These are phyloP conservation scores for Rhinogobio ventralis DNA, from an alignment of 2,797 vertebrate species.

Conservation along the genomic window DNA sequence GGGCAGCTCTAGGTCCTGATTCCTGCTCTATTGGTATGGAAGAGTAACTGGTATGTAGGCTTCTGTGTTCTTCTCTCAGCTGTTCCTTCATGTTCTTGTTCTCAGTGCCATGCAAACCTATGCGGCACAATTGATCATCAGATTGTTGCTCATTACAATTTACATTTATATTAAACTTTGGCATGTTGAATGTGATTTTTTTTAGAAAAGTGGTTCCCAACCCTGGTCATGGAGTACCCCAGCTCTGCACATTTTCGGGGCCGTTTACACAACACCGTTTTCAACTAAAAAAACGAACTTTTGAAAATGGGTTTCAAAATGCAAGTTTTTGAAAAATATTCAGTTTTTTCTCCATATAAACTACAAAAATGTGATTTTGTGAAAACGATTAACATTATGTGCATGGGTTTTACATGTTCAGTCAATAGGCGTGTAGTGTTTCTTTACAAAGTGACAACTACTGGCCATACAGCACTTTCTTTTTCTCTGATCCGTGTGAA, in stretches of 20 bases:
- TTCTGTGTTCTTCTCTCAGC: slow-evolving; percentile 43
- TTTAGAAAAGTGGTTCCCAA: neutral
- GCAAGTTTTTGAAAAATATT: neutral
- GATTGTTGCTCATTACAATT: neutral
- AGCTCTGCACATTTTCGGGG: neutral
- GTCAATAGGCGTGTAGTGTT: too few relatives aligned
- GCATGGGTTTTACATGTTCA: too few relatives aligned
- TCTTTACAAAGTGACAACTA: too few relatives aligned
- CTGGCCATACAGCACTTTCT: too few relatives aligned
- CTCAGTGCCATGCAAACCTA: slow-evolving; percentile 8
- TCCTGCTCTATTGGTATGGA: slow-evolving; percentile 96
- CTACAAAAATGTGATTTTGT: neutral
- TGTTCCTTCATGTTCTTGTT: slow-evolving; percentile 30
- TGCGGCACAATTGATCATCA: neutral
- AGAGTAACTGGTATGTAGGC: slow-evolving; percentile 91
- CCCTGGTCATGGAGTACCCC: neutral
- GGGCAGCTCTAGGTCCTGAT: slow-evolving; percentile 91
- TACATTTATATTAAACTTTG: neutral
- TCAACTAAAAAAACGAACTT: too few relatives aligned
- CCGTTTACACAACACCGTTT: neutral
- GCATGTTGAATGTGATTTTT: neutral
- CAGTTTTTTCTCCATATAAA: fast-evolving
- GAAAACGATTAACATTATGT: neutral
- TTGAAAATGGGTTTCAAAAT: too few relatives aligned
- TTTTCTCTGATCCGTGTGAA: neutral